Conservation (phyloP, 2,888 invertebrate species). For the Emmelina monodactyla region DNA sequence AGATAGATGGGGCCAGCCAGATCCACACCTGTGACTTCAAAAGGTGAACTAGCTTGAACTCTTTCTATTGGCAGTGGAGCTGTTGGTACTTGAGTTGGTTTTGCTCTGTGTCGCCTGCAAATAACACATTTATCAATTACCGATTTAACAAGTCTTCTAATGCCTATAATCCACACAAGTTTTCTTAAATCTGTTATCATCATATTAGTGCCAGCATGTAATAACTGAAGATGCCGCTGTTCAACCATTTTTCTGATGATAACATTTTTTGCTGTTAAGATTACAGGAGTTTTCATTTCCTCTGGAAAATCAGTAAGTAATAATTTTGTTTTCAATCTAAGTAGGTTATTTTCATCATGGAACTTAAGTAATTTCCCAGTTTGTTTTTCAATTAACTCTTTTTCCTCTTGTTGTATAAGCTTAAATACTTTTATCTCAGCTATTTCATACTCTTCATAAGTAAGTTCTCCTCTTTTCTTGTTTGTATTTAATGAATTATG, state of each 20-base stretch:
- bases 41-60: not conserved
- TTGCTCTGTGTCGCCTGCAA: conserved; percentile 5
- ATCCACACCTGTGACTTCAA: conserved; percentile 10
- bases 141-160: conserved; percentile 1
- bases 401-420: not conserved
- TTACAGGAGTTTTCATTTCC: not conserved
- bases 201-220: conserved; percentile 2
- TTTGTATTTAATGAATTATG: not conserved
- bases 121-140: conserved; percentile 3
- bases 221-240: not conserved
- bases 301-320: not conserved
- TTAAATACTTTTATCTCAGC: too few species aligned
- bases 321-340: not conserved
- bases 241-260: conserved; percentile 1
- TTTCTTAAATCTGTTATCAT: conserved; percentile 3
- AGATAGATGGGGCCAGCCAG: conserved; percentile 7
- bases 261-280: not conserved
- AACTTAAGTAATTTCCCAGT: not conserved
- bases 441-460: not conserved
- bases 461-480: not conserved
- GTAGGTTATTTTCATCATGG: not conserved
- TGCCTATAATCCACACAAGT: conserved; percentile 6
- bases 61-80: conserved; percentile 5
- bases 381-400: not conserved
- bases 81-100: not conserved